phyloP scores from a whole-genome alignment of 2,888 invertebrate genomes.

The Lordiphosa fenestrarum region DNA sequence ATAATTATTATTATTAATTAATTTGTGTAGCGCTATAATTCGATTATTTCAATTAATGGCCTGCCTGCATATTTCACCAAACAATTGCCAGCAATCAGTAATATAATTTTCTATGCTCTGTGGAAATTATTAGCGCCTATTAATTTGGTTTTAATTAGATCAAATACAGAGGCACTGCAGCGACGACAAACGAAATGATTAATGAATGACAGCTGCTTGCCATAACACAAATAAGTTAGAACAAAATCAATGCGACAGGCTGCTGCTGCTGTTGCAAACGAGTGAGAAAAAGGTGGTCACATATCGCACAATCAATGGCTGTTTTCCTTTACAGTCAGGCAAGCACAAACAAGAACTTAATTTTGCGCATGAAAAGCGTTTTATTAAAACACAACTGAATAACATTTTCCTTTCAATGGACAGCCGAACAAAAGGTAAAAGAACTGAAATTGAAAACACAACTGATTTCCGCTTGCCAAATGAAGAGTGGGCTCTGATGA shows the following conservation, averaged over 20 bases:
- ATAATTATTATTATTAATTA: slow-evolving; percentile 4
- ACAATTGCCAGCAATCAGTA: slow-evolving; percentile 8
- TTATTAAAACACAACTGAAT: slow-evolving; percentile 48
- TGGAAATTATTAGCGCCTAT: slow-evolving; percentile 22
- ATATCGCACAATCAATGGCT: slow-evolving; percentile 34
- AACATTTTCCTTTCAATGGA: slow-evolving; percentile 30
- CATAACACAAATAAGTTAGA: slow-evolving; percentile 15
- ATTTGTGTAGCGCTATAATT: slow-evolving; percentile 19
- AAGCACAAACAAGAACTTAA: slow-evolving; percentile 41
- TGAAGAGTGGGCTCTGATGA: not conserved
- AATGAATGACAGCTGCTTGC: slow-evolving; percentile 50
- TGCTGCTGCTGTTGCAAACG: slow-evolving; percentile 2
- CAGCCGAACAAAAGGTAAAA: slow-evolving; percentile 1
- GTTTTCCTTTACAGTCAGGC: not conserved
- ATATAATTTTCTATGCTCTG: slow-evolving; percentile 4
- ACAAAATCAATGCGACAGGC: slow-evolving; percentile 24
- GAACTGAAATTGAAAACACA: slow-evolving; percentile 40
- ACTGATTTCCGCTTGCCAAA: slow-evolving; percentile 40
- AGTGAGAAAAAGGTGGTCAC: slow-evolving; percentile 7
- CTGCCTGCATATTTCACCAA: slow-evolving; percentile 12
- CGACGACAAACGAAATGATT: slow-evolving; percentile 54
- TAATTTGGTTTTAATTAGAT: slow-evolving; percentile 49
- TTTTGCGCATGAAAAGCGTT: slow-evolving; percentile 49
- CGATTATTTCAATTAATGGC: slow-evolving; percentile 39
- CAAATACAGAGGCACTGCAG: slow-evolving; percentile 1